phyloP scores from a whole-genome alignment of 2,113 vertebrate genomes.

The Orthonyx spaldingii region DNA sequence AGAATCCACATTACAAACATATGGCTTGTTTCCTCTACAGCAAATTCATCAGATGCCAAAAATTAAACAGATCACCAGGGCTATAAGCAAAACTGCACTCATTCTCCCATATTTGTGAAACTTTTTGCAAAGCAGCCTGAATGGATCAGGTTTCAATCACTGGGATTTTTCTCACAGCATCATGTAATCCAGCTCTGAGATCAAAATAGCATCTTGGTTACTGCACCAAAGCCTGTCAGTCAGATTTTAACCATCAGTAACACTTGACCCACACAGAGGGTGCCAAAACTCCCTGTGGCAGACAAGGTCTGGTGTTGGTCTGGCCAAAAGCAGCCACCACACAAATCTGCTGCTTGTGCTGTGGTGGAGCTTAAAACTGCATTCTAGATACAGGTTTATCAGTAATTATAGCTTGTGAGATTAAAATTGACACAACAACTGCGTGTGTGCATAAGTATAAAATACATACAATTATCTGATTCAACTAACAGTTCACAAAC shows the following conservation, averaged over 20 bases:
- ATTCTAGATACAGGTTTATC: neutral
- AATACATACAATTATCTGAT: neutral
- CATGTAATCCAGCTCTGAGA: neutral
- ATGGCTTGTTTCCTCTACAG: neutral
- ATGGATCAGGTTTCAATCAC: neutral
- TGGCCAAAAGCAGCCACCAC: neutral
- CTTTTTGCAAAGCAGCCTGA: neutral
- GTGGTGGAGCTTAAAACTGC: neutral
- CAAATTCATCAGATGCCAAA: neutral
- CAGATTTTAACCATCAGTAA: neutral
- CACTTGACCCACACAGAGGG: neutral
- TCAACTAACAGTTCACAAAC: neutral
- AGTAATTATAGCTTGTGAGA: neutral
- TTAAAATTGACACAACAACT: neutral
- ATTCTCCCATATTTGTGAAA: neutral
- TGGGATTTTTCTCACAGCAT: neutral
- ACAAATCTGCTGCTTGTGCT: neutral
- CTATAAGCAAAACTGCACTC: neutral
- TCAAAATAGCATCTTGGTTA: neutral
- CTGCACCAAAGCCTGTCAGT: neutral
- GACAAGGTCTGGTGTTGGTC: neutral
- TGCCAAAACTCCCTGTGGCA: neutral
- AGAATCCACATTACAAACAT: neutral
- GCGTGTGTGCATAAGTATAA: neutral
- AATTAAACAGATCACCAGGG: neutral